Evolutionary conservation across 2,888 invertebrate species (phyloP).

Genomic region (Drosophila limbata): DNA sequence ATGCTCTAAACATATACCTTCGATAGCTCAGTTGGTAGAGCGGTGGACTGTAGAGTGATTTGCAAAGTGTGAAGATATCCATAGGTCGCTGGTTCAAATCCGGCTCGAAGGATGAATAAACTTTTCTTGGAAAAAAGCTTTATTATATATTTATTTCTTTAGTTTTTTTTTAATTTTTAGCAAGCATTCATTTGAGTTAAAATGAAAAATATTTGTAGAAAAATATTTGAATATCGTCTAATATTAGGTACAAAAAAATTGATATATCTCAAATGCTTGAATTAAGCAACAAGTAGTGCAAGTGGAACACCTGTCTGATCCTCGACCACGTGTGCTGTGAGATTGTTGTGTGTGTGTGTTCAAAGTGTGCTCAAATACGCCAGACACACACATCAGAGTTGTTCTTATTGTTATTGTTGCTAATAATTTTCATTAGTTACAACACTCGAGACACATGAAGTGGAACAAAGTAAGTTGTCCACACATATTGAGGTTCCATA

Average conservation of each 20-base stretch:
- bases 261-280: neutral
- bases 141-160: too few relatives aligned
- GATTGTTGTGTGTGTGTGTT: conserved; percentile 24
- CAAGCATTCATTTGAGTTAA: too few relatives aligned
- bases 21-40: conserved; percentile 85
- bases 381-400: neutral
- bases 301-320: conserved; percentile 40
- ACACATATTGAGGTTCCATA: conserved; percentile 24
- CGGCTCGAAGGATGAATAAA: conserved; percentile 82
- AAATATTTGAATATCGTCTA: too few relatives aligned
- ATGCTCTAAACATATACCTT: conserved; percentile 54
- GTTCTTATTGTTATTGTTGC: conserved; percentile 23
- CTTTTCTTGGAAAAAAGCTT: too few relatives aligned
- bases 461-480: conserved; percentile 48
- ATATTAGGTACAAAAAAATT: neutral
- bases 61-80: conserved; percentile 66
- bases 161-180: too few relatives aligned
- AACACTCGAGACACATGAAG: conserved; percentile 72
- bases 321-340: conserved; percentile 59
- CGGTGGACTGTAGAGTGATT: conserved; percentile 82
- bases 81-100: conserved; percentile 84
- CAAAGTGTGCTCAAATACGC: conserved; percentile 13
- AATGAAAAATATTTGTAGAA: too few relatives aligned
- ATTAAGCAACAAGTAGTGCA: conserved; percentile 24
- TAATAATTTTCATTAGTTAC: conserved; percentile 53